These are phyloP conservation scores for Pangasius macronema DNA, from an alignment of 2,797 vertebrate genomes.

Conservation along the genomic window DNA sequence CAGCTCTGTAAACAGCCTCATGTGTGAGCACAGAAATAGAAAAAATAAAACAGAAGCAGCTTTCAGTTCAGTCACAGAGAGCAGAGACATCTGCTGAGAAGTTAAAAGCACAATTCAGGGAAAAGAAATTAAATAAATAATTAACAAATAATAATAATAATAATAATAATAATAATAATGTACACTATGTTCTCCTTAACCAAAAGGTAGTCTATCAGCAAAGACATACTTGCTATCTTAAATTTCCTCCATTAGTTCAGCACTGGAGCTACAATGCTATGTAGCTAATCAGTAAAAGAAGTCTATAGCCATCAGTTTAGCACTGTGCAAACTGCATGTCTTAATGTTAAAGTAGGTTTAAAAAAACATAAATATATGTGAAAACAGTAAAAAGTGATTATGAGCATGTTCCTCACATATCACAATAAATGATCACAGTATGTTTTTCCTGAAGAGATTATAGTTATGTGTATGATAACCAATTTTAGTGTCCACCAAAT, in stretches of 20 bases:
- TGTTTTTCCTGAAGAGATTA: neutral
- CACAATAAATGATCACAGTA: neutral
- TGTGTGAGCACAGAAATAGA: neutral
- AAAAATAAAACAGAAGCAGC: neutral
- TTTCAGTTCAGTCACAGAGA: neutral
- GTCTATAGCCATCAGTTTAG: neutral
- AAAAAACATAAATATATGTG: too few species aligned
- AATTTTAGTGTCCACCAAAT: neutral
- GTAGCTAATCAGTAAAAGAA: neutral
- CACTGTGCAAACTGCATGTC: neutral
- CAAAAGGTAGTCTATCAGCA: neutral
- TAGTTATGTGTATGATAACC: neutral
- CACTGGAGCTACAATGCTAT: neutral
- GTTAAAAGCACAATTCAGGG: neutral
- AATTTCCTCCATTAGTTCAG: neutral
- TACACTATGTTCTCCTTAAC: neutral
- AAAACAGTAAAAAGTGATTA: neutral
- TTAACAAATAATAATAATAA: neutral
- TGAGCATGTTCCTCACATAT: neutral
- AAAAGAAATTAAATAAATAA: neutral
- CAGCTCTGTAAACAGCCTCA: neutral
- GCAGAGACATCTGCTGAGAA: neutral
- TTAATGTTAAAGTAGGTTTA: neutral
- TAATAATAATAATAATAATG: neutral
- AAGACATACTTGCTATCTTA: neutral